Evolutionary conservation across 2,888 invertebrate species (phyloP), one percentile per base, ranked within the genome.

Genomic region (Oscheius sp.): DNA sequence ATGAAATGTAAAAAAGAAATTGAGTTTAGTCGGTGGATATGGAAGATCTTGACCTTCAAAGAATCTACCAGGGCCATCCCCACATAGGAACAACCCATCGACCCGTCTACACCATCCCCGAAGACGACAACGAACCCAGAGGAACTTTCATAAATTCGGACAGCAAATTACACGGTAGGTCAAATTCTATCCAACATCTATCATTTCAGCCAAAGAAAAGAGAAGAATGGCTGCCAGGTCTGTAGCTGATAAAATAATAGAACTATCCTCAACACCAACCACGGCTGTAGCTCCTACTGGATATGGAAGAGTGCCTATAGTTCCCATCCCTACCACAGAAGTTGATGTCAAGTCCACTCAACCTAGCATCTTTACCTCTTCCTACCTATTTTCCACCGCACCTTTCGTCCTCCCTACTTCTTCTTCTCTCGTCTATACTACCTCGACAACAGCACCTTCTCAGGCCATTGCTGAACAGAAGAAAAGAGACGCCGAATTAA

Each of bases 51-150:
- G 79, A 77, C 41, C 72, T 62, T 17, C 61, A 67, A 8, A 65
- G 64, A 22, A 65, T 73, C 59, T 76, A 77, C 47, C 69, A 69
- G 5, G 68, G 49, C 17, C 73, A 72, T 14, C n/a, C 14, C 9
- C 59, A 28, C 24, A 44, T 44, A 2, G 44, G 44, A 6, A 65
- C 69, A 26, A 68, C 67, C 41, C 81, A 82, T 65, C 73, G 85
- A 17, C 83, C 86, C 0, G 85, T 86, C n/a, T 85, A 86, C 68
- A 86, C 86, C 8, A 86, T 86, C 17, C 82, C 84, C 5, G 86
- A 86, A 70, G 84, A 85, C 57, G 85, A 86, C 38, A 78, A 78
- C 17, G 82, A 83, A 67, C 82, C 79, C 41, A 78, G 74, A 30
- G 78, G 74, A 67, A 71, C 77, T 9, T 51, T 75, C 24, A 74